Evolutionary conservation across 2,888 invertebrate genomes (phyloP).

Genomic region (Pherbina coryleti): DNA sequence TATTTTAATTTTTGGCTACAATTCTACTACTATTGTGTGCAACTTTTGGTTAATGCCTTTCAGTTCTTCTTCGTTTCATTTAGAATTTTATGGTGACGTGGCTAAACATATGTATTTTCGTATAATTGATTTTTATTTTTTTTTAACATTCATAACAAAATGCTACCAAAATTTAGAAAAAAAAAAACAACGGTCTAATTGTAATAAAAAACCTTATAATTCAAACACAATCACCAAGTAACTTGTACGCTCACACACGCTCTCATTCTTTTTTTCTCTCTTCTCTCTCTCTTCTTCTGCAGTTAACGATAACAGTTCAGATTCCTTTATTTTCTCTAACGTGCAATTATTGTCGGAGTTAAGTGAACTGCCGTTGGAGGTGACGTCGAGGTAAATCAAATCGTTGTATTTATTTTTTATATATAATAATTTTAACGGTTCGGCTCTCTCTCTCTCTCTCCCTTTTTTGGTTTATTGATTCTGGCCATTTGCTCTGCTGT

Average conservation of each 20-base stretch:
- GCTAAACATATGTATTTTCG: neutral
- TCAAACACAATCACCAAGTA: conserved; percentile 24
- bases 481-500: neutral
- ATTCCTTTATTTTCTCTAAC: conserved; percentile 11
- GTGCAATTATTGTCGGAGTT: conserved; percentile 20
- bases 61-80: too few relatives aligned
- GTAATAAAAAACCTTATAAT: neutral
- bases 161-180: conserved; percentile 14
- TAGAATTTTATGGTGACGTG: too few relatives aligned
- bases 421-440: neutral
- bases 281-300: conserved; percentile 38
- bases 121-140: neutral
- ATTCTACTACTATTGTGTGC: too few relatives aligned
- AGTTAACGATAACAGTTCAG: conserved; percentile 30
- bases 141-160: conserved; percentile 22
- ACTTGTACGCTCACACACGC: conserved; percentile 15
- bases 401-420: neutral
- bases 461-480: neutral
- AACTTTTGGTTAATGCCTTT: too few relatives aligned
- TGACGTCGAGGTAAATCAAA: conserved; percentile 7
- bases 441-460: neutral
- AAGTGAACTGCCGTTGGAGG: neutral
- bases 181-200: neutral
- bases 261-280: conserved; percentile 30
- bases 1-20: too few relatives aligned